These are phyloP conservation scores for Gryon sp. DNA, from an alignment of 1,140 invertebrate genomes.

Conservation along the genomic window DNA sequence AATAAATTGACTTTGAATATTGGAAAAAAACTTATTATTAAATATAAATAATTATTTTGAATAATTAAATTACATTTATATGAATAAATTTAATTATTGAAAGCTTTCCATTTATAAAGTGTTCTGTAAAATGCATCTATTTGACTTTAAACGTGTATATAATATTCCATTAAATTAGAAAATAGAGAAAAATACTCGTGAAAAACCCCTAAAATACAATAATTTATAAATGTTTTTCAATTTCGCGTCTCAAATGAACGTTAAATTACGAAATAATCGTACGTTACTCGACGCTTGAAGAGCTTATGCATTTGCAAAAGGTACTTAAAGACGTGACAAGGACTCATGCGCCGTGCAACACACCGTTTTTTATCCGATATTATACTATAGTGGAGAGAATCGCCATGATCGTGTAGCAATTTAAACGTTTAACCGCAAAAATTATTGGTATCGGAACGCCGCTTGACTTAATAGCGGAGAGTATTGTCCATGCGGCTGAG, in stretches of 20 bases:
- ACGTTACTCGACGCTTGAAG: slow-evolving; percentile 19
- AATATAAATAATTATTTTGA: too few relatives aligned
- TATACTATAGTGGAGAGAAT: slow-evolving; percentile 52
- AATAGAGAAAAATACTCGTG: background rate
- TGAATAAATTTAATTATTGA: too few relatives aligned
- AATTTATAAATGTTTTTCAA: slow-evolving; percentile 42
- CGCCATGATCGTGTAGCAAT: slow-evolving; percentile 72
- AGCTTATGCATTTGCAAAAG: slow-evolving; percentile 46
- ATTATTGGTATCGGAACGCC: slow-evolving; percentile 72
- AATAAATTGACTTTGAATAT: too few relatives aligned
- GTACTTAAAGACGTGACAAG: slow-evolving; percentile 59
- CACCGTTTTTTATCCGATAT: slow-evolving; percentile 50
- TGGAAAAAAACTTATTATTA: too few relatives aligned
- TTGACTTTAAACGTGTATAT: too few relatives aligned
- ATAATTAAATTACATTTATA: too few relatives aligned
- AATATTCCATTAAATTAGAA: too few relatives aligned
- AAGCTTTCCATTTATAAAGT: too few relatives aligned
- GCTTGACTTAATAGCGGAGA: slow-evolving; percentile 64
- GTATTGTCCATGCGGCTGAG: slow-evolving; percentile 65
- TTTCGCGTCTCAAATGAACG: slow-evolving; percentile 13
- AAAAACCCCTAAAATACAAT: slow-evolving; percentile 7
- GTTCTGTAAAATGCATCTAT: too few relatives aligned
- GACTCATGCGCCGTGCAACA: slow-evolving; percentile 39
- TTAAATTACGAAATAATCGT: slow-evolving; percentile 45
- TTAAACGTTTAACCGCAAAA: slow-evolving; percentile 74